Conservation (phyloP, 2,888 invertebrate species). For the Agrochola circellaris region DNA sequence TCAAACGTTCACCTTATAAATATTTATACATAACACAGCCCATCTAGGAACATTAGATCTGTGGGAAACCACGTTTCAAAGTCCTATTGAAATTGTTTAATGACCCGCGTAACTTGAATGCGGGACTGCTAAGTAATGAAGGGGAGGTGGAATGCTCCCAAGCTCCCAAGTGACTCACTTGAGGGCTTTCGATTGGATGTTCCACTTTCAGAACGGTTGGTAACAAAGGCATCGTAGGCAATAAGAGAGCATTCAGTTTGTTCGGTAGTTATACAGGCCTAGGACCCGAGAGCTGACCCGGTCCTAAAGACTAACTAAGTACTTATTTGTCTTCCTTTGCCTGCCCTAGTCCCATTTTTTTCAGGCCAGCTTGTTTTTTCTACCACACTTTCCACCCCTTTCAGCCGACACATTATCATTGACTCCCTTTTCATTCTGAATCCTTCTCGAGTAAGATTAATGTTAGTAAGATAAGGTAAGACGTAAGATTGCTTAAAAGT, state of each 20-base stretch:
- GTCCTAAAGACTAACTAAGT: slow-evolving; percentile 2
- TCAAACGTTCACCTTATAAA: slow-evolving; percentile 14
- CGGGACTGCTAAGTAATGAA: slow-evolving; percentile 71
- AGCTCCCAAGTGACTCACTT: slow-evolving; percentile 59
- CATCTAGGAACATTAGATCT: slow-evolving; percentile 59
- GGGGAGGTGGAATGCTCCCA: slow-evolving; percentile 63
- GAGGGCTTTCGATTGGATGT: slow-evolving; percentile 59
- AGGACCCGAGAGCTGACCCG: not conserved
- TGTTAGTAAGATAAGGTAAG: not conserved
- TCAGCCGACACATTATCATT: not conserved
- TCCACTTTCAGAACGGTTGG: slow-evolving; percentile 52
- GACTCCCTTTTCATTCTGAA: too few relatives aligned
- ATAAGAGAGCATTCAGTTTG: slow-evolving; percentile 14
- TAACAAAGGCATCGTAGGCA: slow-evolving; percentile 35
- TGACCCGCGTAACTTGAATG: slow-evolving; percentile 75
- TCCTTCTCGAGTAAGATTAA: not conserved
- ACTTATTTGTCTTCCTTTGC: not conserved
- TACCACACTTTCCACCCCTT: too few relatives aligned
- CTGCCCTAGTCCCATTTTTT: not conserved
- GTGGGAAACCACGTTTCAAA: slow-evolving; percentile 64
- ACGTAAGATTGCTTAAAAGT: too few relatives aligned
- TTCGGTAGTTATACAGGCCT: slow-evolving; percentile 15
- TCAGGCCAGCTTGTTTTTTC: not conserved
- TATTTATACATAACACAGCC: slow-evolving; percentile 19
- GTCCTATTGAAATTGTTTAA: slow-evolving; percentile 76